Evolutionary conservation across 1,140 invertebrate species (phyloP), one percentile per base, ranked within the genome.

Genomic region (Heliconius congener): DNA sequence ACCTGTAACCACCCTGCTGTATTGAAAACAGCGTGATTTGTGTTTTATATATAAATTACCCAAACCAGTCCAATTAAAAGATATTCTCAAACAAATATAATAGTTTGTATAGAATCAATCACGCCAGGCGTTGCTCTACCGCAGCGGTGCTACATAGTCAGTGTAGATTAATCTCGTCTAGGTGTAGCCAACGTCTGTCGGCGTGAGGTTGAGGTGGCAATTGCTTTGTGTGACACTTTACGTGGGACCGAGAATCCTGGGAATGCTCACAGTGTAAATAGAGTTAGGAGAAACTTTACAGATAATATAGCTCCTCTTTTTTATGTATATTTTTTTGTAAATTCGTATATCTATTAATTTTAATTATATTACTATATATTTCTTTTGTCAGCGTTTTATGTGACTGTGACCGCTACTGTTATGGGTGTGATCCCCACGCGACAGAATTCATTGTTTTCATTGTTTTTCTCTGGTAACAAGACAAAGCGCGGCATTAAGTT

Each of bases 201-300:
- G 74, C 19, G 42, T 66, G 6, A 72, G 71, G 37, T 72, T 72
- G 18, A 75, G 30, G 74, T 37, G 55, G 37, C 74, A 66, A 75
- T 66, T 75, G 74, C 74, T 60, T 75, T 75, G 74, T 55, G 74
- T 75, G 39, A 50, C 52, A 66, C 60, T 27, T 66, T 30, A 66
- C 60, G 60, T 66, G 60, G 9, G 16, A 66, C 11, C 19, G 11
- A 30, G 60, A 66, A 30, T 66, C 60, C 23, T 27, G 8, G 27
- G n/a, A 30, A 66, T 66, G 60, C 27, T 27, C 11, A 30, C 0
- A 57, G 2, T 9, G 1, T 18, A 8, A 18, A 18, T 18, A 2
- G 18, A 52, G 50, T 19, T 52, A 52, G 5, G 18, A 52, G 18
- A 18, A 57, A 46, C 42, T 46, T 46, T 46, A 19, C 19, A 57